phyloP scores from a whole-genome alignment of 2,888 invertebrate species.

The Cyclophora punctaria region DNA sequence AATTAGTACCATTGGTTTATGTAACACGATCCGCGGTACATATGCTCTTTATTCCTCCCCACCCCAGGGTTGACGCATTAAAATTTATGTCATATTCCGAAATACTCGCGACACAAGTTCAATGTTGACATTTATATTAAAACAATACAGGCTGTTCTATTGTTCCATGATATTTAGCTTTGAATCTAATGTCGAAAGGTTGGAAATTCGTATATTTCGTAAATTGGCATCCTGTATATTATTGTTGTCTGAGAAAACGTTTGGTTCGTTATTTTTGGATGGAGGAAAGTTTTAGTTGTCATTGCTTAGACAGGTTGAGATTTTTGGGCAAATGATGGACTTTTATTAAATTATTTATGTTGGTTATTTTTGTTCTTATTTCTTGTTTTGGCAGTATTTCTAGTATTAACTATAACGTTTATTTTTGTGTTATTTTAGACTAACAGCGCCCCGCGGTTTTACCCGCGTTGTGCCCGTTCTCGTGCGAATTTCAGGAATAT shows the following conservation, averaged over 20 bases:
- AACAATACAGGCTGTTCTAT: conserved; percentile 56
- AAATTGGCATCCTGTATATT: too few relatives aligned
- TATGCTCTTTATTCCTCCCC: conserved; percentile 69
- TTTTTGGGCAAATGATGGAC: too few relatives aligned
- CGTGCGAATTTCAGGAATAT: too few relatives aligned
- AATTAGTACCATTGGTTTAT: conserved; percentile 55
- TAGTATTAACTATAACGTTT: too few relatives aligned
- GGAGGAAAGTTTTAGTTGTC: conserved; percentile 18
- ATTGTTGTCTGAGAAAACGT: too few relatives aligned
- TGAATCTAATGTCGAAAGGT: conserved; percentile 46
- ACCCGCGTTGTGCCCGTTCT: too few relatives aligned
- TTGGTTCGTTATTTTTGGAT: conserved; percentile 22
- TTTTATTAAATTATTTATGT: too few relatives aligned
- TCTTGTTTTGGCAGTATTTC: too few relatives aligned
- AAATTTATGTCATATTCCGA: conserved; percentile 70
- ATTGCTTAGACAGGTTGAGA: conserved; percentile 8
- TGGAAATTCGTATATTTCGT: conserved; percentile 5
- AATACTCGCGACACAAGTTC: conserved; percentile 38
- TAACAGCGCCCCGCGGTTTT: too few relatives aligned
- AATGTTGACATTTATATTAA: conserved; percentile 67
- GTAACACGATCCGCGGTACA: conserved; percentile 63
- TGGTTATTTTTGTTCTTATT: too few relatives aligned
- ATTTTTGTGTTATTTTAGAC: too few relatives aligned
- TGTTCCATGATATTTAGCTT: conserved; percentile 38
- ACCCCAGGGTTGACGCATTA: conserved; percentile 54